Evolutionary conservation across 2,113 vertebrate species (phyloP).

Genomic region (Microtus richardsoni): DNA sequence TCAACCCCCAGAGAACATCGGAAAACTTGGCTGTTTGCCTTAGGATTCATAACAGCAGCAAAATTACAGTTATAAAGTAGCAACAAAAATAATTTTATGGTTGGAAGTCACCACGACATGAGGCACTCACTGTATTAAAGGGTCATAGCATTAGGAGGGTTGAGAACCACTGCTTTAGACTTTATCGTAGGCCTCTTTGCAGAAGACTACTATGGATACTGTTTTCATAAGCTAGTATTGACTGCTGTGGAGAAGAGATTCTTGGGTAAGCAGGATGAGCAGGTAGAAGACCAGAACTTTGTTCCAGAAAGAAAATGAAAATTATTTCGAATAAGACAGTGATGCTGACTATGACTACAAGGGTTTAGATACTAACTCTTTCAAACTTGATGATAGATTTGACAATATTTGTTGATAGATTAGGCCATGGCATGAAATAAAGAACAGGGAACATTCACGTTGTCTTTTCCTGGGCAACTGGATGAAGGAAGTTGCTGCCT

Average conservation of each 20-base stretch:
- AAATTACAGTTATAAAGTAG: background rate
- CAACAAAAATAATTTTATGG: background rate
- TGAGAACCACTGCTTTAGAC: background rate
- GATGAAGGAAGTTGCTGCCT: background rate
- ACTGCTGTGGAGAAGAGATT: background rate
- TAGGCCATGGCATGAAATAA: background rate
- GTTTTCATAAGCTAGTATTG: background rate
- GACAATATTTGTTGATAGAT: background rate
- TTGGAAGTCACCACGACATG: background rate
- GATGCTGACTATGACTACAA: background rate
- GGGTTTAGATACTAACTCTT: background rate
- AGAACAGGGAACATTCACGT: background rate
- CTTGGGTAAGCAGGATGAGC: background rate
- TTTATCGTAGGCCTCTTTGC: background rate
- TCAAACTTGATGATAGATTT: background rate
- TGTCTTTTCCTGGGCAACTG: background rate
- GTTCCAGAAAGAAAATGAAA: background rate
- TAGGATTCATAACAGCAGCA: background rate
- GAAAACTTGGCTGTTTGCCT: background rate
- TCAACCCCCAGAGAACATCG: background rate
- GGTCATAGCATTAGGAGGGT: background rate
- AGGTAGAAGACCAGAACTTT: rapidly evolving
- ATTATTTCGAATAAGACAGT: background rate
- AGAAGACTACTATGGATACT: background rate
- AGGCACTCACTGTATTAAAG: background rate